Conservation (phyloP, 2,113 vertebrate species). For the Colius striatus region DNA sequence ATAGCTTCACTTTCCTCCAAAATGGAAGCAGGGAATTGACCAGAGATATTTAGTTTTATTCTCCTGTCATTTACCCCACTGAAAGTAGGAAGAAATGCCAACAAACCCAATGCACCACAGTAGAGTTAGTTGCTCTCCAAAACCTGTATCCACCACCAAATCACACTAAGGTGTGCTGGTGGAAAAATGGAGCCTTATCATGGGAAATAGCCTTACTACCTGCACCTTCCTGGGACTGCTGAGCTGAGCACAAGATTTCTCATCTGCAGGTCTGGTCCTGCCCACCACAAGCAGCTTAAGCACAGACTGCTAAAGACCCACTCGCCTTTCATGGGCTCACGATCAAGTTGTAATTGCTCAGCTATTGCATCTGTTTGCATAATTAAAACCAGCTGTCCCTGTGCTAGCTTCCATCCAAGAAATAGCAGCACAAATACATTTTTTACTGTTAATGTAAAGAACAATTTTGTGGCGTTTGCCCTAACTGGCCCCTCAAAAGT, state of each 20-base stretch:
- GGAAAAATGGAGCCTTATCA: not conserved
- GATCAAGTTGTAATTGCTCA: conserved; percentile 45
- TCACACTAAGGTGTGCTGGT: not conserved
- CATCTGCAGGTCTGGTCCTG: not conserved
- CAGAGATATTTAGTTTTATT: not conserved
- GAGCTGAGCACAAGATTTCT: not conserved
- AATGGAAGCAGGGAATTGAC: not conserved
- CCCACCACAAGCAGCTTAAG: not conserved
- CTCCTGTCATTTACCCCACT: not conserved
- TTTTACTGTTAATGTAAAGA: conserved; percentile 63
- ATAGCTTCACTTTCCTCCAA: not conserved
- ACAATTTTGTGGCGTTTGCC: not conserved
- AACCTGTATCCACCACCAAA: not conserved
- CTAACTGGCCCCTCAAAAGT: conserved; percentile 34
- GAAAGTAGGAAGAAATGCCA: not conserved
- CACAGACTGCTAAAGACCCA: not conserved
- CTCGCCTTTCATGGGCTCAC: not conserved
- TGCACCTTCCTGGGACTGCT: not conserved
- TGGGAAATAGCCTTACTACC: not conserved
- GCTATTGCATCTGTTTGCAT: conserved; percentile 50
- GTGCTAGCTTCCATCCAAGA: not conserved
- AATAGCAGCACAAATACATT: conserved; percentile 42
- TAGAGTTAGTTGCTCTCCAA: not conserved
- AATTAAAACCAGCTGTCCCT: conserved; percentile 43
- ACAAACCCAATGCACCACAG: not conserved